phyloP scores from a whole-genome alignment of 2,888 invertebrate species.

The Scelioninae gen. 2 region DNA sequence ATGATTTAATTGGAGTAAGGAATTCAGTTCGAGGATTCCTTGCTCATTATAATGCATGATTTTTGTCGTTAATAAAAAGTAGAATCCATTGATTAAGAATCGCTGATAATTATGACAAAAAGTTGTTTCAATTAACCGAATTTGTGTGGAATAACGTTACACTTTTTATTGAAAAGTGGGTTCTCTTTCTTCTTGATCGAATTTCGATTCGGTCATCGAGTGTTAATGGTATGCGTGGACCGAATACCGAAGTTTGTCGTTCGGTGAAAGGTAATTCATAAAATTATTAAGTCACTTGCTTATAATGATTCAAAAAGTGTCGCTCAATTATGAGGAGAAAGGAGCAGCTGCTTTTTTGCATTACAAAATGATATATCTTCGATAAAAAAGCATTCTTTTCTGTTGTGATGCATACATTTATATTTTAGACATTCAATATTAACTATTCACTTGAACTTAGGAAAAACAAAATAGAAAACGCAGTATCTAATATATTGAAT shows the following conservation, averaged over 20 bases:
- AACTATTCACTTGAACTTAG: too few relatives aligned
- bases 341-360: conserved; percentile 40
- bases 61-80: not conserved
- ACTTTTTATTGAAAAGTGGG: conserved; percentile 25
- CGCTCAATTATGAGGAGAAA: conserved; percentile 33
- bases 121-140: conserved; percentile 12
- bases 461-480: too few relatives aligned
- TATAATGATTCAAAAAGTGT: conserved; percentile 20
- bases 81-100: not conserved
- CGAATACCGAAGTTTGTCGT: conserved; percentile 25
- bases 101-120: conserved; percentile 11
- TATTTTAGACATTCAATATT: too few relatives aligned
- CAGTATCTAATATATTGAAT: too few relatives aligned
- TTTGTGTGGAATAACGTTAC: conserved; percentile 3
- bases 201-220: conserved; percentile 16
- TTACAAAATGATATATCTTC: not conserved
- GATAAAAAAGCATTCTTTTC: not conserved
- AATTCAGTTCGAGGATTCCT: not conserved
- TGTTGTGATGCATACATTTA: too few relatives aligned
- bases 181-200: conserved; percentile 14
- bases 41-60: not conserved
- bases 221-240: conserved; percentile 30
- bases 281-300: conserved; percentile 8
- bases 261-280: conserved; percentile 39
- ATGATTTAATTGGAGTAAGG: not conserved